phyloP scores from a whole-genome alignment of 37 sponge, comb jelly and placozoan species.

The Geodia barretti region DNA sequence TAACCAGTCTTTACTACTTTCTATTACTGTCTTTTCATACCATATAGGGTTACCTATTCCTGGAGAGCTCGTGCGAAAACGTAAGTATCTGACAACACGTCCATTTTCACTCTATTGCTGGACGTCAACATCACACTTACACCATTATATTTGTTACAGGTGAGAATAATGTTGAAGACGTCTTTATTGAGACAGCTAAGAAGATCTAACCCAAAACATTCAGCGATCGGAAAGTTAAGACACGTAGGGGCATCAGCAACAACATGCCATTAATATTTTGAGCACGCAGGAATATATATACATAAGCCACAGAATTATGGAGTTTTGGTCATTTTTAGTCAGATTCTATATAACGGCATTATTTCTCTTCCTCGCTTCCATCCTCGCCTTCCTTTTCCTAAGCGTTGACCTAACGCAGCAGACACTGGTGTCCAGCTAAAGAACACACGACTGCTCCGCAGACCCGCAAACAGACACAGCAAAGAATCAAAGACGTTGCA shows the following conservation, averaged over 20 bases:
- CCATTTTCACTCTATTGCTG: background rate
- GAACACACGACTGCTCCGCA: slow-evolving; percentile 43
- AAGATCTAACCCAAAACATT: slow-evolving; percentile 98
- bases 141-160: slow-evolving; percentile 30
- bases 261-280: no score
- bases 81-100: slow-evolving; percentile 56
- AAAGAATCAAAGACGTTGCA: slow-evolving; percentile 31
- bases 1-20: background rate
- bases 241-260: no score
- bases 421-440: slow-evolving; percentile 87
- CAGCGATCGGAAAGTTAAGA: slow-evolving; percentile 98
- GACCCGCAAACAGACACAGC: slow-evolving; percentile 31
- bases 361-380: background rate
- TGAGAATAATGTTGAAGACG: slow-evolving; percentile 99
- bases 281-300: no score
- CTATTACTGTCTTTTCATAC: background rate
- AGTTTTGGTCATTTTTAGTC: no score
- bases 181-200: slow-evolving; percentile 98
- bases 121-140: background rate
- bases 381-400: background rate
- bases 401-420: slow-evolving; percentile 78
- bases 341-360: background rate
- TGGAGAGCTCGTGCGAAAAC: slow-evolving; percentile 98
- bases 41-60: slow-evolving; percentile 83
- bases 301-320: no score